Percentiles rank a stretch among this genome's conserved stretches.
These are phyloP conservation scores for Rhysida immarginata DNA, from an alignment of 1,140 invertebrate species.

Conservation along the genomic window DNA sequence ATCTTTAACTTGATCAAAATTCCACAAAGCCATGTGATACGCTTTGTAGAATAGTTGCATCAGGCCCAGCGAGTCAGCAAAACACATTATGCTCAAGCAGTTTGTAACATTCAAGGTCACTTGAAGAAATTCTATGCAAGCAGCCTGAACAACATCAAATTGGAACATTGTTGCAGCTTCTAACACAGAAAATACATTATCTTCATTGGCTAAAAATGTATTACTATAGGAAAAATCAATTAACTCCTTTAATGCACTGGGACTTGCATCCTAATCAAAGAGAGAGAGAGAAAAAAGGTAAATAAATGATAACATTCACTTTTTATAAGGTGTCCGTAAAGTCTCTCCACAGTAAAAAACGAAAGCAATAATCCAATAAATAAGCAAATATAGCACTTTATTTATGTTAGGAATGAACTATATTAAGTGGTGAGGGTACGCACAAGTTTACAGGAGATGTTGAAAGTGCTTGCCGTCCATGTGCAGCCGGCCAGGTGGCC, in stretches of 20 bases:
- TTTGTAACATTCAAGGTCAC: background rate
- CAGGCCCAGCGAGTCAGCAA: background rate
- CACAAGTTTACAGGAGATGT: too few relatives aligned
- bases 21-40: background rate
- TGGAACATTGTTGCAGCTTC: background rate
- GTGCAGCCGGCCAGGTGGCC: too few relatives aligned
- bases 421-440: too few relatives aligned
- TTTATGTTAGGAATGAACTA: too few relatives aligned
- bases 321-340: too few relatives aligned
- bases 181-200: background rate
- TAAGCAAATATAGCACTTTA: too few relatives aligned
- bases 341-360: too few relatives aligned
- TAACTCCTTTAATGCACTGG: background rate
- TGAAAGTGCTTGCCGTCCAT: too few relatives aligned
- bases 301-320: background rate
- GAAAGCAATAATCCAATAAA: too few relatives aligned
- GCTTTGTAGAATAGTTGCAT: background rate
- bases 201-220: background rate
- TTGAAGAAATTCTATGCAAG: background rate
- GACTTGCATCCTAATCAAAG: background rate
- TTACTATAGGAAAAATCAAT: background rate
- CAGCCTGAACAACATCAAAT: background rate
- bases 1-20: background rate
- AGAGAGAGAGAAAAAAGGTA: too few relatives aligned
- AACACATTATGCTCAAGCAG: background rate